Percentiles rank a stretch among this genome's conserved stretches.
Evolutionary conservation across 2,113 vertebrate genomes (phyloP).

Genomic region (Dicentrarchus labrax): DNA sequence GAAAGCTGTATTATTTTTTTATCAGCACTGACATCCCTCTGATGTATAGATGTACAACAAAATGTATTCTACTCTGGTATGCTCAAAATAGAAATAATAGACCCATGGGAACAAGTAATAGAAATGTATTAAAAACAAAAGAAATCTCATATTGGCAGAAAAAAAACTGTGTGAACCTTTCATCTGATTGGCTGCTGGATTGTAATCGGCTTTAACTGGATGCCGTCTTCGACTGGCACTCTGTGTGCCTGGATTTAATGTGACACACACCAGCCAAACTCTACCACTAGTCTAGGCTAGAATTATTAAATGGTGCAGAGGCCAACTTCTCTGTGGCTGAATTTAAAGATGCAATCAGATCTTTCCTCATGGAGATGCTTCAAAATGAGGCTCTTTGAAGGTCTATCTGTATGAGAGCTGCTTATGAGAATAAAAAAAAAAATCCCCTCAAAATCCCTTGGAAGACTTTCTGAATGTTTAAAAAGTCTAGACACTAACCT

Average conservation of each 20-base stretch:
- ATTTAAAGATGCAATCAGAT: background rate
- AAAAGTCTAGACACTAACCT: conserved; percentile 3
- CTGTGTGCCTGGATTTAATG: conserved; percentile 16
- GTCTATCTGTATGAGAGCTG: background rate
- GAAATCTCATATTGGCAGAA: conserved; percentile 8
- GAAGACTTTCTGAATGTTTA: background rate
- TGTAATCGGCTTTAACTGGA: conserved; percentile 53
- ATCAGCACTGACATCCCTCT: background rate
- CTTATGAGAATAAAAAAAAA: background rate
- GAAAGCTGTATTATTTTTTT: background rate
- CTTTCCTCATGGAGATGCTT: background rate
- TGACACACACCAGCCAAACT: conserved; percentile 16
- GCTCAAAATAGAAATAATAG: conserved; percentile 17
- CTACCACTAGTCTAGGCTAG: background rate
- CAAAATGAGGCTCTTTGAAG: background rate
- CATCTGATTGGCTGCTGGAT: conserved; percentile 43
- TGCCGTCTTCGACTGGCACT: background rate
- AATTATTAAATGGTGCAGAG: too few species aligned
- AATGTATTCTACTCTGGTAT: background rate
- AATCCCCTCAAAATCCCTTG: background rate
- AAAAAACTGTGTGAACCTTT: conserved; percentile 11
- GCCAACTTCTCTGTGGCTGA: background rate
- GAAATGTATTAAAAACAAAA: conserved; percentile 3
- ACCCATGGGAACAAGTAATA: background rate
- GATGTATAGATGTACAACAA: background rate